Evolutionary conservation across 1,140 invertebrate species (phyloP), one percentile per base, ranked within the genome.

Genomic region (Branchinecta lynchi): DNA sequence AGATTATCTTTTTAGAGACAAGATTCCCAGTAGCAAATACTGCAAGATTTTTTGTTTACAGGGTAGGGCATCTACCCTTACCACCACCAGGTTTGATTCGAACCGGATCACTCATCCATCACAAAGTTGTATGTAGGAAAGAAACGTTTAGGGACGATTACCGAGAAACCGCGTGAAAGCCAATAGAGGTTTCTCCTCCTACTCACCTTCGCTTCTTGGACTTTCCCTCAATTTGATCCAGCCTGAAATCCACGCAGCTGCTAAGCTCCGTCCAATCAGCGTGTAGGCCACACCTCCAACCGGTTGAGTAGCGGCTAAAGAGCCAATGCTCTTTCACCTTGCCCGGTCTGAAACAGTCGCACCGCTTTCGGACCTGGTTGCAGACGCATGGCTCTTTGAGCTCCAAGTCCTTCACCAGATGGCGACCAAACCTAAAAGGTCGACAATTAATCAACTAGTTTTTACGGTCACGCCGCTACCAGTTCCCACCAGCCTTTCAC

Each of bases 261-360:
- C 90, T 93, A 69, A 98, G 78, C 81, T 98, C 95, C 12, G 96
- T 98, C 89, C 93, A 99, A 81, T 99, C 92, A 9, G 96, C 94
- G 80, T 99, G 96, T 17, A 99, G 81, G 68, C 96, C 96, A 82
- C 96, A 99, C 76, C 92, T 92, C 96, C 96, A 99, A 67, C 96
- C 96, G 17, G 93, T 97, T 8, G 95, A 97, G 80, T 97, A 98
- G 75, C 96, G 85, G 77, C 93, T 97, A 80, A 99, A 98, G 66
- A 99, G 83, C 96, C 96, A 99, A 80, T 89, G 88, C 82, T 93
- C 88, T 78, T 90, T 87, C 76, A 87, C 85, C 82, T 89, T 88
- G 70, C 75, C 73, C 9, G 91, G 91, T 75, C 91, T 84, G 80
- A 92, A 91, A 82, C 93, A 96, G 79, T 92, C 90, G 80, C 93